Evolutionary conservation across 2,113 vertebrate species (phyloP).

Genomic region (Indicator indicator): DNA sequence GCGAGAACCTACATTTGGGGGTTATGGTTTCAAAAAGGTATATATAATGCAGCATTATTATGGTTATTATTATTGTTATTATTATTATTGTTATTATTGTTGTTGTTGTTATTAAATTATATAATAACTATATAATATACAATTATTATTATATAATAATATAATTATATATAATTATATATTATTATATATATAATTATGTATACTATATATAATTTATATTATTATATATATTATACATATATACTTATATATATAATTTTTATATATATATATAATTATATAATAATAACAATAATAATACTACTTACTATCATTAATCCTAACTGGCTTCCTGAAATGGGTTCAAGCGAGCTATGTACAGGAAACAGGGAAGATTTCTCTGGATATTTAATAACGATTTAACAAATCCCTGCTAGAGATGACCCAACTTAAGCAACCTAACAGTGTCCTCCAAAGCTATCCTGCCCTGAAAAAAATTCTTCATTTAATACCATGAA

Average conservation of each 20-base stretch:
- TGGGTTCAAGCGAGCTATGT: background rate
- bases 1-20: background rate
- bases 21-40: background rate
- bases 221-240: no score
- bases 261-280: no score
- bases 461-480: background rate
- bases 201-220: no score
- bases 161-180: no score
- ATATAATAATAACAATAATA: no score
- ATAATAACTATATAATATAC: no score
- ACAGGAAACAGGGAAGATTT: background rate
- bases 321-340: background rate
- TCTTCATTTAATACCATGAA: background rate
- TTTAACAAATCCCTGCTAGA: background rate
- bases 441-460: background rate
- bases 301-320: background rate
- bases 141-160: no score
- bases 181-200: no score
- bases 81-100: no score
- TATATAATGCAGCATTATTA: background rate
- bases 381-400: background rate
- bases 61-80: no score
- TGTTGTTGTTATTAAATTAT: no score
- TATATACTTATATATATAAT: no score
- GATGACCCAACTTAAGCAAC: background rate